Percentiles rank a stretch among this genome's conserved stretches.
Conservation (phyloP, 1,140 invertebrate species). For the Samia ricini region DNA sequence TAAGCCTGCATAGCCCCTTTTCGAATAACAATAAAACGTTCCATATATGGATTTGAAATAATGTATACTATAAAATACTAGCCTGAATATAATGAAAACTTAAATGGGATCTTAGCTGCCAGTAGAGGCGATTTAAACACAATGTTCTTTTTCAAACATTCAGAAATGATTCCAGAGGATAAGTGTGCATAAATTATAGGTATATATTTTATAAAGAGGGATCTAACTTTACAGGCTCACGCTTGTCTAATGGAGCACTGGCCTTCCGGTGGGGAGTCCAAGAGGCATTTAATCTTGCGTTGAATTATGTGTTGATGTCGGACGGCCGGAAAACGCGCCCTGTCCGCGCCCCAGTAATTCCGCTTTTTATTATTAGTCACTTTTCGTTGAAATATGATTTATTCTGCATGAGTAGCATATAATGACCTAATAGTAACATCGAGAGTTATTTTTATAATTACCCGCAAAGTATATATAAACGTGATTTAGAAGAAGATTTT, state of each 20-base stretch:
- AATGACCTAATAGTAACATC: background rate
- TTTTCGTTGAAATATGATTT: background rate
- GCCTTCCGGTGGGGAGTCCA: conserved; percentile 60
- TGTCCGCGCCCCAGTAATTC: conserved; percentile 42
- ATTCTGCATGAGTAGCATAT: background rate
- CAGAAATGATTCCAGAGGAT: background rate
- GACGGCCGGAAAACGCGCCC: conserved; percentile 55
- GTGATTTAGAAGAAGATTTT: background rate
- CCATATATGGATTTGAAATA: too few species aligned
- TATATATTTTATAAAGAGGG: conserved; percentile 41
- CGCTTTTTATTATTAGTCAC: conserved; percentile 36
- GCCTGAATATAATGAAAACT: too few species aligned
- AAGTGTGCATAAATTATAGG: background rate
- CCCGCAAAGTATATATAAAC: background rate
- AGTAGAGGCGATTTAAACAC: too few species aligned
- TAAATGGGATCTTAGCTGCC: too few species aligned
- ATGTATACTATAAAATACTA: too few species aligned
- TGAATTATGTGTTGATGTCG: conserved; percentile 73
- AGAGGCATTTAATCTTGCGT: conserved; percentile 70
- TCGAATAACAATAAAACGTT: too few species aligned
- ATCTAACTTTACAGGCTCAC: conserved; percentile 32
- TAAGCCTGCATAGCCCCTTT: too few species aligned
- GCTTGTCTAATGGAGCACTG: conserved; percentile 58
- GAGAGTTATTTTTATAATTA: background rate
- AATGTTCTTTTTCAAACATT: too few species aligned